Evolutionary conservation across 2,888 invertebrate species (phyloP), one percentile per base, ranked within the genome.

Genomic region (Microdon myrmicae): DNA sequence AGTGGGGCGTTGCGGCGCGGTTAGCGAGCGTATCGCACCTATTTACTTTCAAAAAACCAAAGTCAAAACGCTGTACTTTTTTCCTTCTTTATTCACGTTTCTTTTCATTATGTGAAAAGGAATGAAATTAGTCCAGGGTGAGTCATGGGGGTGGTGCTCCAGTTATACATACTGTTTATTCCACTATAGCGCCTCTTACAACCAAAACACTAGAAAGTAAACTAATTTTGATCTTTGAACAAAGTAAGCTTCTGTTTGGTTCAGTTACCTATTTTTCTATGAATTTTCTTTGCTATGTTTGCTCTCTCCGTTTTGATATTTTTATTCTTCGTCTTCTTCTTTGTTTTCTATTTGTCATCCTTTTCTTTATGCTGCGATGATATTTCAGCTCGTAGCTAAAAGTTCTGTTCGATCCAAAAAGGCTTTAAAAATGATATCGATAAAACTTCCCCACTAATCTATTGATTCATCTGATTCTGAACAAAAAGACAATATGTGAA

Each of bases 331-430:
- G 22, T 10, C 13, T 35, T 44, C 26, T 60, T 48, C 54, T 48
- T 54, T 54, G 60, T 54, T 48, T 60, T 60, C 48, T 43, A 54
- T 60, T 48, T 54, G 47, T 54, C 48, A 60, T 48, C 48, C 31
- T 20, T 26, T 17, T 13, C 13, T 39, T 37, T 48, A n/a, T n/a
- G n/a, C n/a, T 17, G 22, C 9, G 22, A 19, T 29, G 34, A 7
- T 45, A 9, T 22, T 25, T 22, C 8, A 41, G 56, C 56, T 56
- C 8, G 16, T 4, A 37, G 41, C 56, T 48, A 12, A 0, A 2
- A n/a, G 32, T 28, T 41, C 6, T 41, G 56, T 56, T 56, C 13
- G 48, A 9, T 48, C 37, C 26, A 1, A 4, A 13, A 38, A n/a
- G n/a, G n/a, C n/a, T n/a, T n/a, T n/a, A n/a, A n/a, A n/a, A n/a